Evolutionary conservation across 2,797 vertebrate genomes (phyloP).

Genomic region (Melopsittacus undulatus): DNA sequence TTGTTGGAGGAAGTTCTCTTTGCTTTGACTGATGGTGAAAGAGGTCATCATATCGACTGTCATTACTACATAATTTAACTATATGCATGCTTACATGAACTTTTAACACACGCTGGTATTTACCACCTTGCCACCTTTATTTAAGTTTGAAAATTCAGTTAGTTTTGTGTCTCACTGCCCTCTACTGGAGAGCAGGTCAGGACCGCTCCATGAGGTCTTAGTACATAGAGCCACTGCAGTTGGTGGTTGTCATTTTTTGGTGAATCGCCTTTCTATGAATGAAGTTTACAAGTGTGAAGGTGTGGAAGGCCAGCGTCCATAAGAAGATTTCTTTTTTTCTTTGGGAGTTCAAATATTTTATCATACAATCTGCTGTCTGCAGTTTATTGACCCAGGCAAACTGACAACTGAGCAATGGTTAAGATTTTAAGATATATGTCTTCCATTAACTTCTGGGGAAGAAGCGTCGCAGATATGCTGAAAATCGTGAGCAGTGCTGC

Average conservation of each 20-base stretch:
- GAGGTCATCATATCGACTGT: not conserved
- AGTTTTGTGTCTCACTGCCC: constrained; percentile 55
- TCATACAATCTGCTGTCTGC: not conserved
- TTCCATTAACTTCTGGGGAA: not conserved
- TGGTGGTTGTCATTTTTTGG: not conserved
- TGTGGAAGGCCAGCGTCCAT: too few relatives aligned
- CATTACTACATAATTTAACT: not conserved
- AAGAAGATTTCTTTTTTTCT: not conserved
- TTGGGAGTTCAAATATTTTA: not conserved
- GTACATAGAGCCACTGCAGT: fast-evolving
- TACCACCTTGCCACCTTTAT: not conserved
- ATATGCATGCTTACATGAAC: fast-evolving
- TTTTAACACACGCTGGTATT: not conserved
- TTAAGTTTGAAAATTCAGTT: not conserved
- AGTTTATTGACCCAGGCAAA: not conserved
- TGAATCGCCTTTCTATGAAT: fast-evolving
- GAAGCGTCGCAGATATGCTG: not conserved
- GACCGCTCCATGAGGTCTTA: fast-evolving
- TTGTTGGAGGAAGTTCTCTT: not conserved
- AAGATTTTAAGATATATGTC: not conserved
- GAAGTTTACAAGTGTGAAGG: not conserved
- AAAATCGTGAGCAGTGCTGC: not conserved
- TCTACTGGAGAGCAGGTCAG: constrained; percentile 49
- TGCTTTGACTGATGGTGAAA: not conserved
- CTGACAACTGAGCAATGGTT: not conserved